phyloP scores from a whole-genome alignment of 2,888 invertebrate species.

The Dysmachus trigonus region DNA sequence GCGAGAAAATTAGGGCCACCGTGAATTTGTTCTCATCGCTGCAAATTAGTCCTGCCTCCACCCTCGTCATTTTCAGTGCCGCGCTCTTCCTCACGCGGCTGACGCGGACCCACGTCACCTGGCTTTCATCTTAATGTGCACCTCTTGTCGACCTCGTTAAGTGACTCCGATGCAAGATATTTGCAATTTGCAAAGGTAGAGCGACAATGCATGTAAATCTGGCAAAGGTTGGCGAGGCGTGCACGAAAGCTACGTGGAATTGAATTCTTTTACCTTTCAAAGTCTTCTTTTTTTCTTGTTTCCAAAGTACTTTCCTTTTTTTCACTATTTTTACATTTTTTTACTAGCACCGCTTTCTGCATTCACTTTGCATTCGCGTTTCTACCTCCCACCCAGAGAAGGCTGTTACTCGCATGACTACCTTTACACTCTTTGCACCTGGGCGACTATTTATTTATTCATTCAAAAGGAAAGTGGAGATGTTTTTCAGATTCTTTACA shows the following conservation, averaged over 20 bases:
- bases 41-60: conserved; percentile 2
- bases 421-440: conserved; percentile 15
- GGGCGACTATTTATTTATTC: conserved; percentile 13
- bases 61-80: conserved; percentile 8
- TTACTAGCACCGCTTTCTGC: not conserved
- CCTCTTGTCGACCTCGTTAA: conserved; percentile 18
- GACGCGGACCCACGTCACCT: not conserved
- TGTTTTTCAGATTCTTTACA: not conserved
- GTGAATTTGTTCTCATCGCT: not conserved
- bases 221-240: not conserved
- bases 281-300: not conserved
- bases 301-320: not conserved
- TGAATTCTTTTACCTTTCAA: not conserved
- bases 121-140: not conserved
- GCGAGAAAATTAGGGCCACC: not conserved
- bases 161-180: conserved; percentile 26
- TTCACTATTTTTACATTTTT: not conserved
- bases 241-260: not conserved
- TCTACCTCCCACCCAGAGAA: not conserved
- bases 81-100: not conserved
- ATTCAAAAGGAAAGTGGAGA: conserved; percentile 18
- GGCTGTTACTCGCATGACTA: conserved; percentile 15
- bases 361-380: not conserved
- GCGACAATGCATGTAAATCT: conserved; percentile 2
- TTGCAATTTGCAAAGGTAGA: conserved; percentile 15